Conservation (phyloP, 2,797 vertebrate species). For the Phrynocephalus guinanensis region DNA sequence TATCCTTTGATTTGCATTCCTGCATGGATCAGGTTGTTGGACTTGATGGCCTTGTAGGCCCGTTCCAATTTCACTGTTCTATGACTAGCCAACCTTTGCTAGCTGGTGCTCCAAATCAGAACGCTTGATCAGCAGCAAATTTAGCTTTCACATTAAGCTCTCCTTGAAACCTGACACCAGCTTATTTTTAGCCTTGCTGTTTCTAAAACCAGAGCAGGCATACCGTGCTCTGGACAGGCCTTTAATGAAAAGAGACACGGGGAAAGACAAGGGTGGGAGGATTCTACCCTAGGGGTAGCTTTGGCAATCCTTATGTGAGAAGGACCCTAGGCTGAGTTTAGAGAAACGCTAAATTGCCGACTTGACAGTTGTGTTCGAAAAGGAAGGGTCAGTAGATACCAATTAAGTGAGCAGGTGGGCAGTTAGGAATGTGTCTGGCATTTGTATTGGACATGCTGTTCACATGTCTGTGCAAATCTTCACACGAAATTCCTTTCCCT, state of each 20-base stretch:
- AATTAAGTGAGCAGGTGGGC: background rate
- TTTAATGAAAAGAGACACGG: constrained; percentile 37
- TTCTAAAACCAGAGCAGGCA: constrained; percentile 10
- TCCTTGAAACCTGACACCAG: background rate
- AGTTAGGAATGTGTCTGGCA: background rate
- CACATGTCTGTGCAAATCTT: too few species aligned
- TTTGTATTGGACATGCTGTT: rapidly evolving
- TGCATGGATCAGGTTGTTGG: too few species aligned
- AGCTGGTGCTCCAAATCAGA: background rate
- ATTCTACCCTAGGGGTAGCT: background rate
- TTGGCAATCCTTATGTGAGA: background rate
- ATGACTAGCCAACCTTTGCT: background rate
- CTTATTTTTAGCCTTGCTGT: constrained; percentile 25
- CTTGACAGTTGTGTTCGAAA: constrained; percentile 35
- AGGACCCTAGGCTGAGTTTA: constrained; percentile 10
- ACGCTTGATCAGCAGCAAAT: constrained; percentile 15
- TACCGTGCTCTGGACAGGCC: background rate
- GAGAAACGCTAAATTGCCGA: constrained; percentile 36
- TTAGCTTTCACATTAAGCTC: constrained; percentile 25
- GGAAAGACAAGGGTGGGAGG: background rate
- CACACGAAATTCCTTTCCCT: background rate
- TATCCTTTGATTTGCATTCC: too few species aligned
- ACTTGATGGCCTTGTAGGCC: too few species aligned
- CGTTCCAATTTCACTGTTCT: too few species aligned
- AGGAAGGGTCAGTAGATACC: constrained; percentile 23